A percentile compares a stretch with the other conserved stretches of the same genome.
These are phyloP conservation scores for Sceloporus undulatus DNA, from an alignment of 2,113 vertebrate genomes.

Conservation along the genomic window DNA sequence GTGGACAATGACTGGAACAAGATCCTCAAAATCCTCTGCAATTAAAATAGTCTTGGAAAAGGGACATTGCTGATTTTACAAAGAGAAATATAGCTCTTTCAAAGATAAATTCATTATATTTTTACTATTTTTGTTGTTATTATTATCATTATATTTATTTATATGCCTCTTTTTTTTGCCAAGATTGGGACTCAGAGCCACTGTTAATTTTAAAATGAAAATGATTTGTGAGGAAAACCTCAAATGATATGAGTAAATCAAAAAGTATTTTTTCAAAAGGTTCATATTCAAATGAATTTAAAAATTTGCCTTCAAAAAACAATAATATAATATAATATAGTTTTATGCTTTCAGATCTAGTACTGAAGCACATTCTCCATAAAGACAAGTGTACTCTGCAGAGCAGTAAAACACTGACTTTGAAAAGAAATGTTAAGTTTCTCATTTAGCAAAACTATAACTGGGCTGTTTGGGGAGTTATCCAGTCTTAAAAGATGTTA, in stretches of 20 bases:
- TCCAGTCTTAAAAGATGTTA: slow-evolving; percentile 33
- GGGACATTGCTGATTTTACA: neutral
- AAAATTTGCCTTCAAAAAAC: slow-evolving; percentile 14
- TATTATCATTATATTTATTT: no score
- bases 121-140: neutral
- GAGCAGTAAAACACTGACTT: slow-evolving; percentile 7
- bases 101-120: neutral
- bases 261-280: neutral
- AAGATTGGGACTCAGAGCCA: no score
- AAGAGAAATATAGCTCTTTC: slow-evolving; percentile 3
- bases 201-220: neutral
- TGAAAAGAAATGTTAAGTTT: slow-evolving; percentile 40
- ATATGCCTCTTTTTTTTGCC: no score
- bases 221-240: neutral
- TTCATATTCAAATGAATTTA: slow-evolving; percentile 2
- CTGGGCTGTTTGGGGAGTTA: slow-evolving; percentile 9
- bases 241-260: neutral
- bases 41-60: neutral
- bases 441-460: slow-evolving; percentile 35
- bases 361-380: slow-evolving; percentile 9
- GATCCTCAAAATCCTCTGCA: neutral
- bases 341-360: slow-evolving; percentile 11
- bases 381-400: neutral
- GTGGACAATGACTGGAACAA: neutral
- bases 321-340: neutral